Conservation (phyloP, 1,140 invertebrate species). For the Zaprionus ornatus region DNA sequence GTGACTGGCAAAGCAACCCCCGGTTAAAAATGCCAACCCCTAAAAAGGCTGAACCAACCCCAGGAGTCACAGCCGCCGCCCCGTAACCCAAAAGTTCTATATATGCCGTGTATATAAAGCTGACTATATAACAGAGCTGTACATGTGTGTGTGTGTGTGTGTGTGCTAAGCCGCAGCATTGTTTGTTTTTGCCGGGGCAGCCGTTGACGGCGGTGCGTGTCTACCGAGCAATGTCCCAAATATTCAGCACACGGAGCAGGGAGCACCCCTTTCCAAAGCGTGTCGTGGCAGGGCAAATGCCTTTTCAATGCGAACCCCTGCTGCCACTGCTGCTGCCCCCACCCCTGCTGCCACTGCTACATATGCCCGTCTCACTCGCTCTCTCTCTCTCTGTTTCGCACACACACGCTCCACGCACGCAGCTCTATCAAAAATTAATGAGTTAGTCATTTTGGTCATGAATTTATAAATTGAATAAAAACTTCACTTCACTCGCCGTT, state of each 20-base stretch:
- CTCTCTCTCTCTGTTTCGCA: background rate
- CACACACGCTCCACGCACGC: background rate
- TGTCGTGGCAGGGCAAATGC: constrained; percentile 14
- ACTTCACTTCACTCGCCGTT: constrained; percentile 46
- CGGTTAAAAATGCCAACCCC: constrained; percentile 28
- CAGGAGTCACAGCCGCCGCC: constrained; percentile 7
- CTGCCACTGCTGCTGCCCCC: background rate
- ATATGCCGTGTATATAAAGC: constrained; percentile 19
- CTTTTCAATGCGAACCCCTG: constrained; percentile 34
- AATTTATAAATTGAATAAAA: constrained; percentile 82
- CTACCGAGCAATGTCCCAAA: constrained; percentile 36
- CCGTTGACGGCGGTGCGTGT: constrained; percentile 40
- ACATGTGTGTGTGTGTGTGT: constrained; percentile 36
- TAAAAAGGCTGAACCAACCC: constrained; percentile 57
- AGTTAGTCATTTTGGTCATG: constrained; percentile 81
- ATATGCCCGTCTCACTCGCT: constrained; percentile 15
- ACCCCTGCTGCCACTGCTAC: background rate
- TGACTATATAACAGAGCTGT: background rate
- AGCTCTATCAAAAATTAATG: constrained; percentile 78
- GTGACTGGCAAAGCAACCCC: constrained; percentile 25
- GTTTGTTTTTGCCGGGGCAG: constrained; percentile 61
- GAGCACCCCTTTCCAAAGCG: constrained; percentile 41
- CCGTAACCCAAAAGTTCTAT: constrained; percentile 14
- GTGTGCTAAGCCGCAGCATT: constrained; percentile 74
- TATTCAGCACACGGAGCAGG: constrained; percentile 19